These are phyloP conservation scores for Garrulus glandarius DNA, from an alignment of 2,797 vertebrate species.

Conservation along the genomic window DNA sequence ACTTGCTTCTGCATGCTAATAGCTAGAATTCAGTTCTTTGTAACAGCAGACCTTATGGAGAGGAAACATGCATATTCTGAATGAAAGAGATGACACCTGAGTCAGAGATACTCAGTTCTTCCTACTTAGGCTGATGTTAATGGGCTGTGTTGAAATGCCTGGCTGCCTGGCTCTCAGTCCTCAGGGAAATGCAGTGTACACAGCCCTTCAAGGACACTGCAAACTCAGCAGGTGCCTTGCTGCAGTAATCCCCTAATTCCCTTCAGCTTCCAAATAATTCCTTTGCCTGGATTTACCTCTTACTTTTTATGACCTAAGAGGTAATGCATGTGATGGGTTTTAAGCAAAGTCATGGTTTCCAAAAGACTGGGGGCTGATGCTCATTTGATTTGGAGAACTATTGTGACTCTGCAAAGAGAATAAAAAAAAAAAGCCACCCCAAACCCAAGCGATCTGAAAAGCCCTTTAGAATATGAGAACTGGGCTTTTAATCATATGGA, in stretches of 20 bases:
- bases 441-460: neutral
- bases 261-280: neutral
- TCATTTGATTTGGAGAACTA: neutral
- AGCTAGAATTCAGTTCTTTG: neutral
- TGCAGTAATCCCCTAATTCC: conserved; percentile 7
- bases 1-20: neutral
- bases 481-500: neutral
- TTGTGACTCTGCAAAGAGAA: neutral
- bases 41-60: neutral
- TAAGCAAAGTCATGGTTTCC: neutral
- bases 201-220: neutral
- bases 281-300: neutral
- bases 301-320: neutral
- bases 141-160: neutral
- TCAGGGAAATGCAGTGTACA: neutral
- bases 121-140: neutral
- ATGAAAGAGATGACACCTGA: neutral
- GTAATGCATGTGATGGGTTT: neutral
- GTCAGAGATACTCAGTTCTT: neutral
- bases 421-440: rapidly evolving
- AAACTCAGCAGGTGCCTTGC: neutral
- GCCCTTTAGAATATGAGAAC: neutral
- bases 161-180: neutral
- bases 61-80: neutral
- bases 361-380: neutral